phyloP scores from a whole-genome alignment of 2,888 invertebrate species.

The Nymphalis polychloros region DNA sequence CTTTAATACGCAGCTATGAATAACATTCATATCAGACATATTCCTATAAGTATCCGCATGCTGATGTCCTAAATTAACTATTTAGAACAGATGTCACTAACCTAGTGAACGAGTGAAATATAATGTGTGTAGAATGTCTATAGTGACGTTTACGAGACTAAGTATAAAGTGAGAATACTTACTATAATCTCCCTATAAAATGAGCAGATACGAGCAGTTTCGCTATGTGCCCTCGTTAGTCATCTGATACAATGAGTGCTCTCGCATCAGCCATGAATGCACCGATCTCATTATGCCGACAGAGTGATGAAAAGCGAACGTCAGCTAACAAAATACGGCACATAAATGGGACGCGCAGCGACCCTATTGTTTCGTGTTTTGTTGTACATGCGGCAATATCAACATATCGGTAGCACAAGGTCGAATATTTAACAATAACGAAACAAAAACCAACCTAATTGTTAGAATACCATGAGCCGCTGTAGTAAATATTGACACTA shows the following conservation, averaged over 20 bases:
- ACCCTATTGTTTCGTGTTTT: conserved; percentile 52
- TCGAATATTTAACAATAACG: conserved; percentile 21
- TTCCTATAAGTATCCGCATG: neutral
- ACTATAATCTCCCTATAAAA: conserved; percentile 18
- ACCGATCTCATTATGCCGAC: conserved; percentile 62
- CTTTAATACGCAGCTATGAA: neutral
- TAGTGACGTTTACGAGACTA: neutral
- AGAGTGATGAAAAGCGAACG: conserved; percentile 62
- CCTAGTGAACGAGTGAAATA: conserved; percentile 17
- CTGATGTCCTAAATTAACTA: conserved; percentile 2
- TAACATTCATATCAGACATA: neutral
- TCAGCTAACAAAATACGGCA: conserved; percentile 53
- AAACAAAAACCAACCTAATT: conserved; percentile 12
- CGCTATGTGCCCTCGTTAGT: conserved; percentile 31
- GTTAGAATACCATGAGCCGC: too few relatives aligned
- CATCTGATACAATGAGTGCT: conserved; percentile 33
- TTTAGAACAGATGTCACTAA: conserved; percentile 16
- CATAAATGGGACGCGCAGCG: conserved; percentile 54
- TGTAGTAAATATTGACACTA: neutral
- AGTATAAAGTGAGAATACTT: neutral
- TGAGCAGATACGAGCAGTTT: conserved; percentile 23
- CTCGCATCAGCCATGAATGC: conserved; percentile 38
- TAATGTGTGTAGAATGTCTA: conserved; percentile 1
- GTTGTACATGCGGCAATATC: conserved; percentile 27
- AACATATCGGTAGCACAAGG: conserved; percentile 32